Conservation (phyloP, 2,888 invertebrate species). For the Autographa gamma region DNA sequence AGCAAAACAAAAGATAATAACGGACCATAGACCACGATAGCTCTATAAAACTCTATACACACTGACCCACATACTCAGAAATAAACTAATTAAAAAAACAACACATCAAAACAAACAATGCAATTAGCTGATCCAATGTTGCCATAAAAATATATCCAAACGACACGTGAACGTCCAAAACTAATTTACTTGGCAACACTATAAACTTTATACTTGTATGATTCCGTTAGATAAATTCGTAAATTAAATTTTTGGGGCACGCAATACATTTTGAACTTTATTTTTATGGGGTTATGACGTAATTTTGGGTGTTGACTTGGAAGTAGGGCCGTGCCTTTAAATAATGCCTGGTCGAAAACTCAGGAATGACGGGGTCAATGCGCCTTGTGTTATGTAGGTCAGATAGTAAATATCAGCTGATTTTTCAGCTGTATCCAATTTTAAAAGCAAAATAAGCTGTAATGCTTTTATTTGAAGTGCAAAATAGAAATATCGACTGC, state of each 20-base stretch:
- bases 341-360: constrained; percentile 77
- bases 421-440: constrained; percentile 35
- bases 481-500: too few relatives aligned
- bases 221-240: constrained; percentile 86
- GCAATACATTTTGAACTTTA: constrained; percentile 67
- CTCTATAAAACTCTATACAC: constrained; percentile 16
- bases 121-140: constrained; percentile 60
- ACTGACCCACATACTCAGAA: constrained; percentile 37
- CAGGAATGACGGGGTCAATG: constrained; percentile 74
- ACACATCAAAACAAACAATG: constrained; percentile 60
- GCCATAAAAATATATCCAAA: constrained; percentile 64
- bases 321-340: constrained; percentile 78
- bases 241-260: constrained; percentile 78
- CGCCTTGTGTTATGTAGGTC: constrained; percentile 78
- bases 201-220: constrained; percentile 86
- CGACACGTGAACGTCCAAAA: constrained; percentile 67
- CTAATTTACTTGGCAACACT: constrained; percentile 80
- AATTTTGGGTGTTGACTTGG: constrained; percentile 60
- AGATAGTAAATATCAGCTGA: constrained; percentile 69
- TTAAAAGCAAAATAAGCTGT: constrained; percentile 10
- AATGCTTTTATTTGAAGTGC: too few relatives aligned
- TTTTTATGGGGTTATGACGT: constrained; percentile 54
- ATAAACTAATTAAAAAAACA: constrained; percentile 45
- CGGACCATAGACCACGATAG: constrained; percentile 9
- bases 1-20: constrained; percentile 36